These are phyloP conservation scores for Aulostomus chinensis DNA, from an alignment of 2,797 vertebrate species.

Conservation along the genomic window DNA sequence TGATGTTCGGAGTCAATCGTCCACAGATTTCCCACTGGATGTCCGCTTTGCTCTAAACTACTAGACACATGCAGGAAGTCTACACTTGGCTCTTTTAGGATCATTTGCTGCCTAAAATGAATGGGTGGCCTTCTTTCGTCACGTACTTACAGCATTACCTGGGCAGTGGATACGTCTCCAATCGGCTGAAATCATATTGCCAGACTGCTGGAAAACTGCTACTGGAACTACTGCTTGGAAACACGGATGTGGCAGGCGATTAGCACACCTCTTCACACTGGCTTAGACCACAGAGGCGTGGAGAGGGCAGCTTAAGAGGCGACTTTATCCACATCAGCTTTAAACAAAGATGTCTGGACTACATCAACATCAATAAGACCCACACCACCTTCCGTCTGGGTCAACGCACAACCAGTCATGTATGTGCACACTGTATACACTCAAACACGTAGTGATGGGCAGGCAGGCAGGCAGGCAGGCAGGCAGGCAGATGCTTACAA, in stretches of 20 bases:
- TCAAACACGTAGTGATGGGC: constrained; percentile 39
- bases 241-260: constrained; percentile 61
- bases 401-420: constrained; percentile 42
- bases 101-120: constrained; percentile 29
- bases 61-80: constrained; percentile 10
- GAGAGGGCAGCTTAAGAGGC: constrained; percentile 72
- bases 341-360: constrained; percentile 77
- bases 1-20: constrained; percentile 32
- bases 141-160: too few species aligned
- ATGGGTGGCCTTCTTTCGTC: too few species aligned
- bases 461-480: constrained; percentile 28
- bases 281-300: constrained; percentile 71
- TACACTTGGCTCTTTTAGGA: constrained; percentile 18
- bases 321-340: constrained; percentile 73
- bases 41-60: constrained; percentile 18
- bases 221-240: constrained; percentile 12
- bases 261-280: constrained; percentile 73
- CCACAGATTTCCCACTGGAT: constrained; percentile 37
- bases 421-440: constrained; percentile 25
- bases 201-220: constrained; percentile 35
- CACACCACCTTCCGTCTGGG: constrained; percentile 23
- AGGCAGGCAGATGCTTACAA: constrained; percentile 26
- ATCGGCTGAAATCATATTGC: constrained; percentile 68
- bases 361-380: constrained; percentile 65
- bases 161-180: constrained; percentile 40